phyloP scores from a whole-genome alignment of 2,888 invertebrate genomes.

The Pristionchus entomophagus region DNA sequence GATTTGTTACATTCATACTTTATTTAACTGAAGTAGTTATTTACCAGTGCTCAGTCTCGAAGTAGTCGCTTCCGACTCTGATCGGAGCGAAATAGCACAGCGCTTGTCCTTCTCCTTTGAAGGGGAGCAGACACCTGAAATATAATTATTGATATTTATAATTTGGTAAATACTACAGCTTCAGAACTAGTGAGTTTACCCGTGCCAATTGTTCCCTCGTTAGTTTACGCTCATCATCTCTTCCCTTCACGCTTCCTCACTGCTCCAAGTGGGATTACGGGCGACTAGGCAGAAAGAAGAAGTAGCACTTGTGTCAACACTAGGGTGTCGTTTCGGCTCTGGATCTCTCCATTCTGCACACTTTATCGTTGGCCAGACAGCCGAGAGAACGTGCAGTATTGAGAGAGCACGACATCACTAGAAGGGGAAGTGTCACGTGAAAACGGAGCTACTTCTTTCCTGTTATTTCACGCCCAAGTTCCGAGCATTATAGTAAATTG shows the following conservation, averaged over 20 bases:
- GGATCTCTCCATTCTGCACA: too few species aligned
- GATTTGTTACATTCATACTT: too few species aligned
- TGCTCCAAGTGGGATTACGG: not conserved
- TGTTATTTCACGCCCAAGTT: too few species aligned
- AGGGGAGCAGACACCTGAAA: slow-evolving; percentile 1
- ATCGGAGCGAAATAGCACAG: not conserved
- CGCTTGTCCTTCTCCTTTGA: not conserved
- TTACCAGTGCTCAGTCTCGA: slow-evolving; percentile 1
- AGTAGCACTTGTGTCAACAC: slow-evolving; percentile 25
- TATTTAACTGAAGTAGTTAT: too few species aligned
- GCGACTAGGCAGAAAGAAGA: not conserved
- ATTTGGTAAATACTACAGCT: too few species aligned
- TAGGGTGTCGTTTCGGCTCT: not conserved
- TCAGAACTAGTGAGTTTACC: not conserved
- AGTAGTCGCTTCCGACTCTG: not conserved
- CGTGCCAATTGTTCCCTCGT: not conserved
- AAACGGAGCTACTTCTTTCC: too few species aligned
- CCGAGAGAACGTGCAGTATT: not conserved
- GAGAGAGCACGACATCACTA: too few species aligned
- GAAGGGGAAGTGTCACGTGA: too few species aligned
- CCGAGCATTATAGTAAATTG: too few species aligned
- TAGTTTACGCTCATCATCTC: not conserved
- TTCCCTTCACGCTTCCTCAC: not conserved
- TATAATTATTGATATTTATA: not conserved
- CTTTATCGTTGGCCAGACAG: not conserved